phyloP scores from a whole-genome alignment of 2,797 vertebrate genomes.

The Cirrhinus molitorella region DNA sequence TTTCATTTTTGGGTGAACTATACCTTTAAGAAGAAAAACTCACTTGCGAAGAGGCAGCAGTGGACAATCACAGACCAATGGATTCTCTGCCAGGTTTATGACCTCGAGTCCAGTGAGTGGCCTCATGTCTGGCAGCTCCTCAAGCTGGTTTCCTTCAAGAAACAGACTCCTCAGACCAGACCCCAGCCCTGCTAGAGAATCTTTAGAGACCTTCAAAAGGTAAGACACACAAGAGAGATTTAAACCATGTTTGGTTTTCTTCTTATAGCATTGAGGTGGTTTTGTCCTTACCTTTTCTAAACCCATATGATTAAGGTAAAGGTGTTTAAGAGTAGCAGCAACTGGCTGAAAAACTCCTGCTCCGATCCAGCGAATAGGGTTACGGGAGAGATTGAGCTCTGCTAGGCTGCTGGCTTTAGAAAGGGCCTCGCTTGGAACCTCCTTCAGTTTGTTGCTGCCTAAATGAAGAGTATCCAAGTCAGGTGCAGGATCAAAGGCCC shows the following conservation, averaged over 20 bases:
- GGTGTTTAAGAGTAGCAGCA: conserved; percentile 82
- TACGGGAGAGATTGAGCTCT: conserved; percentile 86
- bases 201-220: conserved; percentile 82
- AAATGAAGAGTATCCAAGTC: conserved; percentile 89
- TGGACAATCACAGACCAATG: conserved; percentile 90
- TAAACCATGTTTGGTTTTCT: neutral
- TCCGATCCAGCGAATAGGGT: conserved; percentile 81
- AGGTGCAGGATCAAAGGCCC: conserved; percentile 76
- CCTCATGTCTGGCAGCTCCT: conserved; percentile 80
- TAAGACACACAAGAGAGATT: neutral
- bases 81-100: conserved; percentile 89
- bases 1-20: too few species aligned
- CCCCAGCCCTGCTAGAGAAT: conserved; percentile 86
- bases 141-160: conserved; percentile 89
- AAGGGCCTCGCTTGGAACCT: conserved; percentile 85
- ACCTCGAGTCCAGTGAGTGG: conserved; percentile 85
- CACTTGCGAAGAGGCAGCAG: conserved; percentile 88
- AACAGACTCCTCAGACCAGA: conserved; percentile 84
- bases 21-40: conserved; percentile 56
- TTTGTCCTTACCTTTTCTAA: conserved; percentile 82
- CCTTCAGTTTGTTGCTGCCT: conserved; percentile 83
- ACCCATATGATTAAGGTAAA: conserved; percentile 88
- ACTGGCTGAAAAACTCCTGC: conserved; percentile 79
- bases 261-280: neutral
- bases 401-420: conserved; percentile 73